Base-by-base conservation (phyloP, 1,140 invertebrate genomes). In the Drosophila varians region DNA sequence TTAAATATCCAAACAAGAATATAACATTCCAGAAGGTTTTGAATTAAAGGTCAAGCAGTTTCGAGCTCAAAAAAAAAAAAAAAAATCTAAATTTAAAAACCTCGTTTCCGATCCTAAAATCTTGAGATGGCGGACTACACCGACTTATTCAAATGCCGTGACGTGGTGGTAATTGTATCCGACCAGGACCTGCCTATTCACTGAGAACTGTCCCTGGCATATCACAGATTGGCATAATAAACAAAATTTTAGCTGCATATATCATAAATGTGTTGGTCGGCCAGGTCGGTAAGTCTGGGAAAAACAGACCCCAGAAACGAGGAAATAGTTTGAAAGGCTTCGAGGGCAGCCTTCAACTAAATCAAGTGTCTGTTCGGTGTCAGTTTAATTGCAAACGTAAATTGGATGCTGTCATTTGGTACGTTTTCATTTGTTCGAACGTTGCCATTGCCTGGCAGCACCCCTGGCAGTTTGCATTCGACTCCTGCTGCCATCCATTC, bases 301-400 rank as follows among this genome's bases (percentile, higher is more conserved):
- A n/a, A n/a, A 46, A 65, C 61, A 64, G 12, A 3, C 8, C 19
- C 26, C 12, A 11, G 9, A 9, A 14, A 14, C 11, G 28, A 26
- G 7, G 45, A 40, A 28, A 12, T 12, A 49, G 16, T 3, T 16
- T 18, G 16, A 16, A 18, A 42, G 38, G 38, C 2, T 14, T 5
- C n/a, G 34, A 65, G 49, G 60, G 51, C 60, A 58, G 49, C 57
- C 74, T 14, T 52, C 26, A 58, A 75, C 82, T 82, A 87, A 87
- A 87, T 87, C 82, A 87, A 88, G 74, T 88, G 82, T 87, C 82
- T 87, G 82, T 87, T 87, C 65, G 77, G 82, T 87, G 82, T 87
- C 82, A 87, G 82, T 87, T 87, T 87, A 87, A 87, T 87, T 87
- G 82, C 82, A 87, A 87, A 87, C 82, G 82, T 87, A 87, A 87